phyloP scores from a whole-genome alignment of 2,888 invertebrate genomes.

The Miltochrista miniata region DNA sequence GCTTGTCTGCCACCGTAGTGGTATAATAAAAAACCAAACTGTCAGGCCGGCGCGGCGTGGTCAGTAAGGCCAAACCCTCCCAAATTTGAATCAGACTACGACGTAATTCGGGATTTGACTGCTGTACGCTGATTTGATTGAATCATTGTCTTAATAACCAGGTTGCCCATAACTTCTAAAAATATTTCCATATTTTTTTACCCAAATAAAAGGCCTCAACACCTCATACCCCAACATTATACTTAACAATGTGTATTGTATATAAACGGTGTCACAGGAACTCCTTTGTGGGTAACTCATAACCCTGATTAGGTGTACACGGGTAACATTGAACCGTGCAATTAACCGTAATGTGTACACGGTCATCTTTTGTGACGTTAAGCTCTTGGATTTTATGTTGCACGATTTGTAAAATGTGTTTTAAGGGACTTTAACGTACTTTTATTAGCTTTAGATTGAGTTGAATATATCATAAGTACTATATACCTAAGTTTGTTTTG shows the following conservation, averaged over 20 bases:
- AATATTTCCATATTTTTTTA: slow-evolving; percentile 8
- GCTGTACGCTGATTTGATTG: too few relatives aligned
- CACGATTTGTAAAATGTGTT: slow-evolving; percentile 21
- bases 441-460: not conserved
- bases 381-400: slow-evolving; percentile 27
- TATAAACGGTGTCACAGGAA: slow-evolving; percentile 42
- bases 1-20: too few relatives aligned
- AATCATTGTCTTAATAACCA: not conserved
- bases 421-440: not conserved
- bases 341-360: slow-evolving; percentile 38
- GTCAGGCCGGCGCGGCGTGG: too few relatives aligned
- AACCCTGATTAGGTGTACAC: slow-evolving; percentile 49
- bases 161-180: not conserved
- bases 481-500: too few relatives aligned
- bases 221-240: slow-evolving; percentile 27
- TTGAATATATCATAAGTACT: not conserved
- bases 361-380: slow-evolving; percentile 28
- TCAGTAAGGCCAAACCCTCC: too few relatives aligned
- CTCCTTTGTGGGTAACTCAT: slow-evolving; percentile 44
- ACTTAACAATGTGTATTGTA: slow-evolving; percentile 39
- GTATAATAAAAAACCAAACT: too few relatives aligned
- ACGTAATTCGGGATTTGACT: too few relatives aligned
- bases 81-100: too few relatives aligned
- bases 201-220: not conserved
- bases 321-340: slow-evolving; percentile 17